Evolutionary conservation across 2,888 invertebrate species (phyloP), one percentile per base, ranked within the genome.

Genomic region (Halocaridina rubra): DNA sequence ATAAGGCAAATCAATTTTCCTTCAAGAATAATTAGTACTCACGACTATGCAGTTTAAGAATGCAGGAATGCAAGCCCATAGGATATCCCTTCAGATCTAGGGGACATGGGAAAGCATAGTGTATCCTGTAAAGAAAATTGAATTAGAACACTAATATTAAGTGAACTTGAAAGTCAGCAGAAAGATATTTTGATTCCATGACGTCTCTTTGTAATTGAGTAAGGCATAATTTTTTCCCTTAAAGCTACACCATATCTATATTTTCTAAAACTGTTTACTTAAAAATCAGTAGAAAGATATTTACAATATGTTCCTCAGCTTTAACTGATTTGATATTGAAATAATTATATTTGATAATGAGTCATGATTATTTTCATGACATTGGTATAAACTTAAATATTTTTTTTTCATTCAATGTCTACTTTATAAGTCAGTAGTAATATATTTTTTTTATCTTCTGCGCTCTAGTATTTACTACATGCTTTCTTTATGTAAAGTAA

Each of bases 1-100:
- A n/a, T n/a, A n/a, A n/a, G n/a, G n/a, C n/a, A n/a, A n/a, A n/a
- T n/a, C n/a, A n/a, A n/a, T n/a, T n/a, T n/a, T n/a, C n/a, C n/a
- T n/a, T n/a, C n/a, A n/a, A n/a, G n/a, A n/a, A n/a, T n/a, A n/a
- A n/a, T n/a, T n/a, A n/a, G n/a, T n/a, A 85, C 85, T 85, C 64
- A 85, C 85, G 32, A 64, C 85, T 85, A 64, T 81, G 57, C 13
- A 85, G 80, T 19, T 29, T 81, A 2, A 85, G 72, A 2, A 22
- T 53, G 78, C 85, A 85, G 64, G 59, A 32, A 67, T 85, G 77
- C 10, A 24, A 32, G 2, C 77, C 69, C 27, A 85, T 59, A 0
- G 85, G 85, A 39, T 85, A 85, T n/a, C 69, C 61, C 22, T 33
- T 57, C 1, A 85, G 59, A 19, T 85, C 78, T 64, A 85, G 59